Evolutionary conservation across 1,140 invertebrate species (phyloP).

Genomic region (Daktulosphaira vitifoliae): DNA sequence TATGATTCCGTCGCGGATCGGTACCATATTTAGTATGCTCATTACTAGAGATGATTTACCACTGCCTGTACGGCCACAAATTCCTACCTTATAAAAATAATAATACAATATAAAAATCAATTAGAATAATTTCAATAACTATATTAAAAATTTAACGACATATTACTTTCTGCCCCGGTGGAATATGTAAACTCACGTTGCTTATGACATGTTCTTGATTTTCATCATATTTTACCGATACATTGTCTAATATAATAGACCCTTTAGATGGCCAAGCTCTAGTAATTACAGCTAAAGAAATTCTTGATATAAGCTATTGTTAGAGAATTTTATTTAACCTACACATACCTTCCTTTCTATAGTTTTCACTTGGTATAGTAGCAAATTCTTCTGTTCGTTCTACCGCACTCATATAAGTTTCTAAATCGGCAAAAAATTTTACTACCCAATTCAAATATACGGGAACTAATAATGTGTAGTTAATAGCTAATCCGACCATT

Average conservation of each 20-base stretch:
- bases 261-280: constrained; percentile 59
- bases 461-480: constrained; percentile 70
- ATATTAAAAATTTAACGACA: neutral
- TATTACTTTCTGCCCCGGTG: constrained; percentile 57
- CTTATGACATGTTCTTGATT: constrained; percentile 53
- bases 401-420: constrained; percentile 69
- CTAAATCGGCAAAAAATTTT: constrained; percentile 66
- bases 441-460: constrained; percentile 75
- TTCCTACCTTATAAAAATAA: constrained; percentile 68
- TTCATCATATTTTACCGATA: constrained; percentile 56
- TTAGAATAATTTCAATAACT: constrained; percentile 9
- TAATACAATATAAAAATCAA: constrained; percentile 1
- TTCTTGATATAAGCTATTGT: too few species aligned
- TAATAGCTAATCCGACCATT: constrained; percentile 62
- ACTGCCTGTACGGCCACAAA: constrained; percentile 70
- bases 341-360: constrained; percentile 39
- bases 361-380: constrained; percentile 50
- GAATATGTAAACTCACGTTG: constrained; percentile 54
- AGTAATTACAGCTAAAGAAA: constrained; percentile 15
- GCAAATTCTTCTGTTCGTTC: constrained; percentile 59
- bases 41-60: constrained; percentile 68
- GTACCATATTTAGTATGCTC: constrained; percentile 58
- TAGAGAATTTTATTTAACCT: neutral
- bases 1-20: constrained; percentile 55
- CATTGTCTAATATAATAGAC: constrained; percentile 59